Conservation (phyloP, 1,140 invertebrate species). For the Drosophila nigrodunni region DNA sequence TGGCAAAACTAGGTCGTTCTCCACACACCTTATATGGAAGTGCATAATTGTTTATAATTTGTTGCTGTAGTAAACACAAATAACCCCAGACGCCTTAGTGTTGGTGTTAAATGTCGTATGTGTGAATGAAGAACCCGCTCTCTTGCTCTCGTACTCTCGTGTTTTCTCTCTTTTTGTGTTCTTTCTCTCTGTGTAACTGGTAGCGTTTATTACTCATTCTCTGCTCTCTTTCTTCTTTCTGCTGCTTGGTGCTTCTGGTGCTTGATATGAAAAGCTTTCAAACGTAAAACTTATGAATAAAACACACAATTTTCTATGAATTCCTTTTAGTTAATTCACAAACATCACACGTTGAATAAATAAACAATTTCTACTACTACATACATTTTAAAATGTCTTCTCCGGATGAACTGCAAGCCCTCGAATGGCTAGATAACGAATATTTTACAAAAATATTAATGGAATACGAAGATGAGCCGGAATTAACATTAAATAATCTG, state of each 20-base stretch:
- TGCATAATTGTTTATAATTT: background rate
- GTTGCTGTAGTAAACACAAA: too few species aligned
- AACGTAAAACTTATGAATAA: background rate
- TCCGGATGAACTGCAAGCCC: conserved; percentile 51
- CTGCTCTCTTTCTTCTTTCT: background rate
- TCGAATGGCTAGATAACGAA: conserved; percentile 42
- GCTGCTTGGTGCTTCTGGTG: background rate
- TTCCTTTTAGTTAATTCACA: background rate
- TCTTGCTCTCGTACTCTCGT: background rate
- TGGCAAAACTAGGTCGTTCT: background rate
- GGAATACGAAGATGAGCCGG: conserved; percentile 28
- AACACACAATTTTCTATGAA: background rate
- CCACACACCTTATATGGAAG: conserved; percentile 7
- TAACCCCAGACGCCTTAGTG: too few species aligned
- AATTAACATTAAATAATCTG: conserved; percentile 24
- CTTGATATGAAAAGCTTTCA: background rate
- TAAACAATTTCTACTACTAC: background rate
- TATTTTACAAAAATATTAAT: conserved; percentile 42
- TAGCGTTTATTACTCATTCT: background rate
- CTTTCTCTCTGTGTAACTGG: background rate
- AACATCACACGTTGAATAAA: background rate
- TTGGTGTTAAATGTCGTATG: too few species aligned
- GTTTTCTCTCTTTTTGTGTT: background rate
- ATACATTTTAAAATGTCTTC: conserved; percentile 2
- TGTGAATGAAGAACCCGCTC: background rate